Base-by-base conservation (phyloP, 2,888 invertebrate species). In the Pediacus dermestoides region DNA sequence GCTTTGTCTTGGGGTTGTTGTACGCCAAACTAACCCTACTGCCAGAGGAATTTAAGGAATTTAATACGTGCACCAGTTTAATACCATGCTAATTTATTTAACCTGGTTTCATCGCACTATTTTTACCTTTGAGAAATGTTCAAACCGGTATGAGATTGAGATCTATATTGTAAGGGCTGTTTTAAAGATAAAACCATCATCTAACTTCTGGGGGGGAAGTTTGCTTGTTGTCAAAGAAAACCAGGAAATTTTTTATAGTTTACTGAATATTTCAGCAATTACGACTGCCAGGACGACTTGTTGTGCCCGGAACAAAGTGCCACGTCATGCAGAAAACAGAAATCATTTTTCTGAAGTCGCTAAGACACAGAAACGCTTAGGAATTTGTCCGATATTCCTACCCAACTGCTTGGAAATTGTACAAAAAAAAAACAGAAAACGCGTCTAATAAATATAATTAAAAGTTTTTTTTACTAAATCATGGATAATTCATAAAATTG, bases 1-100 rank as follows among this genome's bases (percentile, higher is more conserved):
- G 45, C 58, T 56, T 58, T 57, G 52, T 55, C 55, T 53, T 54
- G 49, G 22, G 45, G 44, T 30, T 45, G 46, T 30, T 43, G 41
- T 48, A 32, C 47, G 44, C 48, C 31, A 51, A 52, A 51, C 34
- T 48, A 43, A 44, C 46, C 47, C 46, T 42, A 50, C n/a, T 37
- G 44, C 14, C 25, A 23, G 30, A 21, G 31, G 46, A 42, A 36
- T 47, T 46, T 50, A 42, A 49, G 43, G 53, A 44, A 50, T 53
- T 50, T 46, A 45, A 53, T 51, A 46, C 42, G 37, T n/a, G n/a
- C n/a, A n/a, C n/a, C n/a, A 34, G 27, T 47, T 44, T 50, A 47
- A 46, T 47, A 41, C 40, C 41, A 49, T 53, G 53, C 50, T 51
- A 51, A 53, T 53, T 46, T 46, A 46, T 39, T 43, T 50, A 44